Evolutionary conservation across 2,888 invertebrate genomes (phyloP).

Genomic region (Brachyptera risi): DNA sequence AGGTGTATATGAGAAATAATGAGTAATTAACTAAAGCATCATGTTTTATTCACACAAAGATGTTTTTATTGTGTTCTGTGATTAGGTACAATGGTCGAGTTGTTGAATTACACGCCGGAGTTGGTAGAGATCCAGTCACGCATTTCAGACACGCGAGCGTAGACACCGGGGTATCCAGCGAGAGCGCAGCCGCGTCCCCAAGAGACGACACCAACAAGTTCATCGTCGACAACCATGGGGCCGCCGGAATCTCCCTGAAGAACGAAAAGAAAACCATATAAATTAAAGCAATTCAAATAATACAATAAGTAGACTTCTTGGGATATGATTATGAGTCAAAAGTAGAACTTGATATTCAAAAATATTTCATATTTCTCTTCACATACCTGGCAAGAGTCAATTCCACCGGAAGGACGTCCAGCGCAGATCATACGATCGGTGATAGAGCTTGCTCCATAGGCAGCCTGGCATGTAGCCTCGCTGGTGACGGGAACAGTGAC

Average conservation of each 20-base stretch:
- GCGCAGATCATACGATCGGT: conserved; percentile 36
- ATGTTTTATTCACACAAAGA: too few relatives aligned
- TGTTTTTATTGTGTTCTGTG: too few relatives aligned
- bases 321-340: too few relatives aligned
- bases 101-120: not conserved
- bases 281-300: too few relatives aligned
- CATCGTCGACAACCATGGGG: conserved; percentile 10
- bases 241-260: conserved; percentile 21
- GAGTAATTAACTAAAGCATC: too few relatives aligned
- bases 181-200: conserved; percentile 18
- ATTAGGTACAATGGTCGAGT: too few relatives aligned
- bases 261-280: not conserved
- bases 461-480: not conserved
- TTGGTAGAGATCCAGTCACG: conserved; percentile 3
- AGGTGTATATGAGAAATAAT: too few relatives aligned
- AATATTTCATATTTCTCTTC: not conserved
- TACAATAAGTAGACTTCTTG: too few relatives aligned
- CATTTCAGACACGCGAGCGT: not conserved
- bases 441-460: not conserved
- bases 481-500: not conserved
- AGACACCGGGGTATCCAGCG: conserved; percentile 12
- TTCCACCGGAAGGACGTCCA: conserved; percentile 33
- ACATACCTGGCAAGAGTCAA: not conserved
- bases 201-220: conserved; percentile 19
- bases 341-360: too few relatives aligned